Evolutionary conservation across 2,113 vertebrate genomes (phyloP).

Genomic region (Caretta caretta): DNA sequence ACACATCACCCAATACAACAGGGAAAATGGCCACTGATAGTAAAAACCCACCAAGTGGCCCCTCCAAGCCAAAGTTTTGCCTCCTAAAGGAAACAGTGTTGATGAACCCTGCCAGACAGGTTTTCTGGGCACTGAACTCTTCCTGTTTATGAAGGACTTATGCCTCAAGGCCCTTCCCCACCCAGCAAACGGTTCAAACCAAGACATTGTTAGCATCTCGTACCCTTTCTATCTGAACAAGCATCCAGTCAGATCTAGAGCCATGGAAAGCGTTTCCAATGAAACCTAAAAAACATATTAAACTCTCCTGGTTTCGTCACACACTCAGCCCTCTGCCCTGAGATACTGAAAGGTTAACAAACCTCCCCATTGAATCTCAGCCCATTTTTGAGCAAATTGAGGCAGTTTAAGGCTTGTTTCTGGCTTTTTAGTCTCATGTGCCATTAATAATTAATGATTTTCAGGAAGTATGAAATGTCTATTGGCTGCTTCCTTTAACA

Average conservation of each 20-base stretch:
- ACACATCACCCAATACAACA: not conserved
- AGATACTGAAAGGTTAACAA: not conserved
- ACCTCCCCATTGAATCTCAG: not conserved
- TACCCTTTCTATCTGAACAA: not conserved
- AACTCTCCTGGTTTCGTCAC: not conserved
- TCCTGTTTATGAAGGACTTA: not conserved
- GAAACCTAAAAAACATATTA: not conserved
- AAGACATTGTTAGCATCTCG: not conserved
- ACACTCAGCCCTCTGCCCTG: not conserved
- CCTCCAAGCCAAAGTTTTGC: not conserved
- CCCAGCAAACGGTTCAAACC: not conserved
- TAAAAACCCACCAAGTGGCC: not conserved
- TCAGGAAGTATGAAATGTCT: constrained; percentile 2
- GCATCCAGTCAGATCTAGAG: not conserved
- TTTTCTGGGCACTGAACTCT: not conserved
- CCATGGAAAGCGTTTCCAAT: not conserved
- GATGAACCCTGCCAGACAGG: not conserved
- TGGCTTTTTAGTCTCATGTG: not conserved
- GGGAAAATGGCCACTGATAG: not conserved
- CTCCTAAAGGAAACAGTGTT: not conserved
- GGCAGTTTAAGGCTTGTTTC: not conserved
- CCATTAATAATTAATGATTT: not conserved
- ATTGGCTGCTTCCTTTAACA: not conserved
- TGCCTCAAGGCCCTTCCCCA: not conserved
- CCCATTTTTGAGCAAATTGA: not conserved